Base-by-base conservation (phyloP, 2,113 vertebrate species). In the Brachypteracias leptosomus region DNA sequence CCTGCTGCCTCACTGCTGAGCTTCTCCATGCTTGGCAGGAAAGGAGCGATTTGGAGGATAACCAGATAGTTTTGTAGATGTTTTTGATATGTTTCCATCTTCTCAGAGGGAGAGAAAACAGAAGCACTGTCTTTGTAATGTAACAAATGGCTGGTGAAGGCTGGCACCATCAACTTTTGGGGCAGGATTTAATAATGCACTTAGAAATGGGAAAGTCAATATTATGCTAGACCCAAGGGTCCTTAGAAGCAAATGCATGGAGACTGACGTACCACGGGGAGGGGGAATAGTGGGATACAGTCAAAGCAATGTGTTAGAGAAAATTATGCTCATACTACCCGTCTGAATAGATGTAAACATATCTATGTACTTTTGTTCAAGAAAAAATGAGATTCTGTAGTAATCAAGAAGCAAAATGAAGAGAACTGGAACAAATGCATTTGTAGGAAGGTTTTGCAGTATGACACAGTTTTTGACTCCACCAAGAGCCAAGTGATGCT, bases 61-160 rank as follows among this genome's bases (percentile, higher is more conserved):
- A 88, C 78, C 92, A 93, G 75, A 83, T 76, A 88, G 82, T 80
- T 96, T 91, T 96, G 82, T 93, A 83, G 85, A 91, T 91, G 70
- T 19, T 95, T 90, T 94, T 95, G 82, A 79, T 95, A 57, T 28
- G 52, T 95, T 96, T 96, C 83, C 86, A 89, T 92, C 79, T 76
- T 90, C 72, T 95, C 68, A 17, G 76, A 74, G 65, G 61, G 80
- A 72, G 65, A 61, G 40, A 28, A 84, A 95, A 95, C 80, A 81
- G 95, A 86, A 95, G 63, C 33, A 42, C 26, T 92, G 88, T 22
- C 36, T 93, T 94, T 79, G 33, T 85, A 85, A 35, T 62, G 38
- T 85, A 66, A 47, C 59, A 63, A 74, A 81, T 74, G 62, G 44
- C 74, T 94, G 38, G 28, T 73, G 35, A 81, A 92, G 65, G 26